Base-by-base conservation (phyloP, 2,888 invertebrate species). In the Phyllotreta striolata region DNA sequence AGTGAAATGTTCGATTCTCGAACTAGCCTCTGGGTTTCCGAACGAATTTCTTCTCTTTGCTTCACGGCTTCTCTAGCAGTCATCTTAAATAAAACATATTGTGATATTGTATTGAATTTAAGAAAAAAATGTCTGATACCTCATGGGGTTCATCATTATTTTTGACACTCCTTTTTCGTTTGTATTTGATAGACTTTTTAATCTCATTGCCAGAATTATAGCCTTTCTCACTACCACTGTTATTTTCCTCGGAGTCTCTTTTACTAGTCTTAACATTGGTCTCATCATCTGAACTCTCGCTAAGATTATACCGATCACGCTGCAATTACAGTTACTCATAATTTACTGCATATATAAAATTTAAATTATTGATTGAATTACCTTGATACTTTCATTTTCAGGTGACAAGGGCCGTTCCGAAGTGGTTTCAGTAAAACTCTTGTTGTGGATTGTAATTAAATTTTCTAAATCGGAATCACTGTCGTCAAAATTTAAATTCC, bases 11-110 rank as follows among this genome's bases (percentile, higher is more conserved):
- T 83, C 12, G 88, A 88, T 78, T 95, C 92, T 70, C 96, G 84
- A 7, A 92, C 78, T 83, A 93, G 85, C 60, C 94, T 84, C 79
- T 95, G 94, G 0, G 91, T 91, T 80, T 93, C 94, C 79, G 93
- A 92, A 76, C 89, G 89, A 67, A 95, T 91, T 73, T 90, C 87
- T 72, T 88, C 87, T 84, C 89, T 88, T 64, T 89, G 89, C 72
- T 89, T 86, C 74, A 87, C 84, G 37, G 89, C 89, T 77, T 87
- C 85, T 76, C 88, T 89, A 9, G 87, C 87, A 9, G 89, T 87
- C 81, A 88, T 87, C 88, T 89, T 72, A 73, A 71, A 69, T 37
- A 63, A 66, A 59, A 63, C 63, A 46, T 13, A 49, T 24, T 35
- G 46, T 47, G 37, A 35, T 14, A 40, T 10, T 37, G n/a, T 41